These are phyloP conservation scores for Nipponacmea schrenckii DNA, from an alignment of 2,888 invertebrate genomes.

Conservation along the genomic window DNA sequence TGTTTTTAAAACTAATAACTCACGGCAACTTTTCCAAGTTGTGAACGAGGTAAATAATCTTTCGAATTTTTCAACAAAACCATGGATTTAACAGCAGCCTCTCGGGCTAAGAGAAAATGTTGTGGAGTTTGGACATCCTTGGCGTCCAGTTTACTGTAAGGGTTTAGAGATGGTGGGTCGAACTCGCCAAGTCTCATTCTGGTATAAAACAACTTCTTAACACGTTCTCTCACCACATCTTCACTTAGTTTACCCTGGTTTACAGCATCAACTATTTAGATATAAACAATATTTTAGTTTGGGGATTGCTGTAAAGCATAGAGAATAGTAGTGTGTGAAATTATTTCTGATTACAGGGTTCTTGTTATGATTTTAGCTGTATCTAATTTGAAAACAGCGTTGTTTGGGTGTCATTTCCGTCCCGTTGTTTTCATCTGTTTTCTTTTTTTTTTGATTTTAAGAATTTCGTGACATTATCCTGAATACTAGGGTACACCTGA, in stretches of 20 bases:
- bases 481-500: too few relatives aligned
- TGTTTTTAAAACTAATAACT: background rate
- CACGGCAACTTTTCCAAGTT: conserved; percentile 35
- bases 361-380: too few relatives aligned
- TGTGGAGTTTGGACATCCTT: conserved; percentile 39
- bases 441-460: too few relatives aligned
- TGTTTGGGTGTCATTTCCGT: too few relatives aligned
- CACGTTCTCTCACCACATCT: conserved; percentile 37
- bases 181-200: conserved; percentile 60
- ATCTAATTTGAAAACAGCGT: too few relatives aligned
- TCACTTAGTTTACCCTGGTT: conserved; percentile 38
- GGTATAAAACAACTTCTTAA: conserved; percentile 54
- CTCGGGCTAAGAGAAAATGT: conserved; percentile 38
- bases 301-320: background rate
- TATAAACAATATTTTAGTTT: background rate
- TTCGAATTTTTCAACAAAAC: conserved; percentile 50
- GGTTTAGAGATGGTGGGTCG: conserved; percentile 57
- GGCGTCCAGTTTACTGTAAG: conserved; percentile 43
- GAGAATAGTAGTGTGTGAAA: too few relatives aligned
- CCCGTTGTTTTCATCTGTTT: too few relatives aligned
- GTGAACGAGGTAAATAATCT: conserved; percentile 32
- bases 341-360: too few relatives aligned
- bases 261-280: conserved; percentile 38
- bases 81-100: conserved; percentile 50
- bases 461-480: too few relatives aligned